phyloP scores from a whole-genome alignment of 2,888 invertebrate species.

The Allolobophora icterica region DNA sequence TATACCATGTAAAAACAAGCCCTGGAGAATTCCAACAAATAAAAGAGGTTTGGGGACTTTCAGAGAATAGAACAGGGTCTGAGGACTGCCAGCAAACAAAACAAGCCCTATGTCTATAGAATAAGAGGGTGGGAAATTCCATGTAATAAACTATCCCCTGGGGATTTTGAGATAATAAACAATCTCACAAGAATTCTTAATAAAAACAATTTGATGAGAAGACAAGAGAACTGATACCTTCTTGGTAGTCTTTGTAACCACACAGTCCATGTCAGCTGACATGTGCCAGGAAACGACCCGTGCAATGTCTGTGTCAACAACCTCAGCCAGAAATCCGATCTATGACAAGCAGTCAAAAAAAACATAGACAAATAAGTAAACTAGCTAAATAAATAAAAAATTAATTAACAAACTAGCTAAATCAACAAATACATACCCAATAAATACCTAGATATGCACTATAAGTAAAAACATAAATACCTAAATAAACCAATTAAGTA shows the following conservation, averaged over 20 bases:
- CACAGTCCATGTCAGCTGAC: slow-evolving; percentile 66
- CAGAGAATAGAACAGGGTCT: not conserved
- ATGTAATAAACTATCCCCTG: not conserved
- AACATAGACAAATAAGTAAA: not conserved
- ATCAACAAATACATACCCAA: too few species aligned
- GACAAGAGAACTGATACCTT: slow-evolving; percentile 53
- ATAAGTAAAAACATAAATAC: not conserved
- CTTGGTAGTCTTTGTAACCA: slow-evolving; percentile 60
- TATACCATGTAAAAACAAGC: too few species aligned
- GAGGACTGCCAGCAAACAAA: not conserved
- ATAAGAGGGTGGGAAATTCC: not conserved
- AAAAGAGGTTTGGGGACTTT: not conserved
- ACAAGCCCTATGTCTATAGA: not conserved
- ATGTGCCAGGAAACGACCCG: slow-evolving; percentile 65
- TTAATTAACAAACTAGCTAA: too few species aligned
- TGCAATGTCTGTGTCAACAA: slow-evolving; percentile 59
- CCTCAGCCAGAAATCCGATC: slow-evolving; percentile 63
- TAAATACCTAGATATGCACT: too few species aligned
- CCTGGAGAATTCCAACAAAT: too few species aligned
- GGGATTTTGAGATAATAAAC: not conserved
- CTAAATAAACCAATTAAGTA: not conserved
- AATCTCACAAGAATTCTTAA: not conserved
- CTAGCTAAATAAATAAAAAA: not conserved
- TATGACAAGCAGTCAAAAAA: slow-evolving; percentile 47
- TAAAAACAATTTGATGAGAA: not conserved